Conservation (phyloP, 2,797 vertebrate genomes). For the Alauda arvensis region DNA sequence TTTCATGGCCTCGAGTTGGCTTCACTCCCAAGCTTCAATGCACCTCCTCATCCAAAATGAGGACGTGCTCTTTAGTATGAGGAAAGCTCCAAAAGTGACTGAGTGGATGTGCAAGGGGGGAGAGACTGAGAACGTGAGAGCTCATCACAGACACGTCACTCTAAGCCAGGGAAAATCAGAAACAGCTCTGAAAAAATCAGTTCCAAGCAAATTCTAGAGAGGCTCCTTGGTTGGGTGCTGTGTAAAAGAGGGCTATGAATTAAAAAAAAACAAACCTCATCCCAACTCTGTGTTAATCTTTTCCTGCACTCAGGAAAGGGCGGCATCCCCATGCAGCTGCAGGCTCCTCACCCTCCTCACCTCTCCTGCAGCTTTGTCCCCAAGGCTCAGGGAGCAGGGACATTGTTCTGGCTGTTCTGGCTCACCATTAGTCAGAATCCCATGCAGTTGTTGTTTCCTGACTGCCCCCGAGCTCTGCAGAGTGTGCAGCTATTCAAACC, state of each 20-base stretch:
- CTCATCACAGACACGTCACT: fast-evolving
- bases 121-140: neutral
- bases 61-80: neutral
- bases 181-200: neutral
- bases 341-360: neutral
- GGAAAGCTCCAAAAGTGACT: neutral
- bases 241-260: neutral
- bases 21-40: neutral
- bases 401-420: neutral
- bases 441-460: neutral
- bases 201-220: neutral
- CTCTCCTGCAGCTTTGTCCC: neutral
- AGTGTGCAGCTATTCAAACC: neutral
- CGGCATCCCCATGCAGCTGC: neutral
- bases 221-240: neutral
- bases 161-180: neutral
- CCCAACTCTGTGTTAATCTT: neutral
- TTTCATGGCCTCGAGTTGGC: neutral
- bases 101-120: neutral
- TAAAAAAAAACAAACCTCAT: neutral
- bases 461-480: neutral
- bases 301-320: neutral
- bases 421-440: neutral
- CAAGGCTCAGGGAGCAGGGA: neutral
- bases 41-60: neutral